A percentile compares a stretch with the other conserved stretches of the same genome.
Evolutionary conservation across 1,140 invertebrate species (phyloP).

Genomic region (Pantala flavescens): DNA sequence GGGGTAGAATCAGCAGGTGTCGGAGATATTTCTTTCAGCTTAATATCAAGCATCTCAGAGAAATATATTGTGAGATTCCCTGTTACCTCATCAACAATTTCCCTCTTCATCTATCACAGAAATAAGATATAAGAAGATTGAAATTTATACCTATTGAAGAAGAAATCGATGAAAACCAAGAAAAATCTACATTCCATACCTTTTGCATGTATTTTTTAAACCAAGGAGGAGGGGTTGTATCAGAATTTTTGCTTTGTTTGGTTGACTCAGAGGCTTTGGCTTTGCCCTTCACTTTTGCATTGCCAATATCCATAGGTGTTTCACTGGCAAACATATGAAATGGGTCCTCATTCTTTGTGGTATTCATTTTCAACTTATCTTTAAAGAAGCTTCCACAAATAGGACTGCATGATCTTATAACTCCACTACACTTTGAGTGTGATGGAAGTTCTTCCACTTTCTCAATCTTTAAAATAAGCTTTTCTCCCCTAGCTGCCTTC

Average conservation of each 20-base stretch:
- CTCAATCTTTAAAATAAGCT: conserved; percentile 10
- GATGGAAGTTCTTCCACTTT: not conserved
- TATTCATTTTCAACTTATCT: not conserved
- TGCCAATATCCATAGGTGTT: not conserved
- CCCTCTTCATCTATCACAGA: conserved; percentile 17
- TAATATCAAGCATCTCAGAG: too few species aligned
- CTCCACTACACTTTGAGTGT: not conserved
- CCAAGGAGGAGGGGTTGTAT: conserved; percentile 29
- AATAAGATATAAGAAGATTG: not conserved
- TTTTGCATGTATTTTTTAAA: conserved; percentile 30
- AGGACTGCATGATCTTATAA: not conserved
- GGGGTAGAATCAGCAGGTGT: too few species aligned
- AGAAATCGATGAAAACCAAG: too few species aligned
- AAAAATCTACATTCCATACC: conserved; percentile 20
- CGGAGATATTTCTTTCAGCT: too few species aligned
- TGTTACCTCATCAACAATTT: conserved; percentile 19
- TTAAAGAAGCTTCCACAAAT: not conserved
- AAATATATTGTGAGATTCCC: not conserved
- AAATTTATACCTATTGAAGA: too few species aligned
- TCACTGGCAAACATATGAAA: not conserved
- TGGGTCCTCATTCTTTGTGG: not conserved
- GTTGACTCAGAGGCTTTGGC: not conserved
- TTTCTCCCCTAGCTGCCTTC: not conserved
- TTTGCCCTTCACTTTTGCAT: not conserved
- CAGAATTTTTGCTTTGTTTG: not conserved